Conservation (phyloP, 2,797 vertebrate species). For the Chromis chromis region DNA sequence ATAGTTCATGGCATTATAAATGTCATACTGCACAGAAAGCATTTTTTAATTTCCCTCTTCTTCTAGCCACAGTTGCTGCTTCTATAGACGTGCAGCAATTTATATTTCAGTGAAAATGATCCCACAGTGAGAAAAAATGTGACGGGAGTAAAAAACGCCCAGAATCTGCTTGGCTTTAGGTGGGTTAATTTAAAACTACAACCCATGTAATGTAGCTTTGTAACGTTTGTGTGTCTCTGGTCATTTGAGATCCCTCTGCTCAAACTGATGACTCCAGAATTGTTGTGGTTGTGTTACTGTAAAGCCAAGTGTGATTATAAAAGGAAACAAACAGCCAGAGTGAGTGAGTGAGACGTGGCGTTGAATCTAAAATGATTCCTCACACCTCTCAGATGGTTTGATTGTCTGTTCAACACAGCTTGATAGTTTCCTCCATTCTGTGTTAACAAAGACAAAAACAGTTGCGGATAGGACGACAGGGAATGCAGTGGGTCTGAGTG, state of each 20-base stretch:
- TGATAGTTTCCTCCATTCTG: background rate
- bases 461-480: constrained; percentile 1
- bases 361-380: background rate
- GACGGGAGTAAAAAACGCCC: too few relatives aligned
- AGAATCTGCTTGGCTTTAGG: too few relatives aligned
- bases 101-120: too few relatives aligned
- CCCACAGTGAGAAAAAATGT: too few relatives aligned
- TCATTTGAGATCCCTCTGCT: background rate
- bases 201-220: too few relatives aligned
- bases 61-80: too few relatives aligned
- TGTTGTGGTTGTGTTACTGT: background rate
- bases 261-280: background rate
- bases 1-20: too few relatives aligned
- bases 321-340: background rate
- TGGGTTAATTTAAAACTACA: too few relatives aligned
- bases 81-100: too few relatives aligned
- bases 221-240: background rate
- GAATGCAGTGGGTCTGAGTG: background rate
- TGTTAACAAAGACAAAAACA: constrained; percentile 1
- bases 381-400: background rate
- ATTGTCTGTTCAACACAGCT: background rate
- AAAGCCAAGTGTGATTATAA: background rate
- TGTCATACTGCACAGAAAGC: too few relatives aligned
- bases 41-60: too few relatives aligned
- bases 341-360: background rate